Evolutionary conservation across 64 coral and sea anemone species (phyloP), one percentile per base, ranked within the genome.

Genomic region (Pocillopora damicornis): DNA sequence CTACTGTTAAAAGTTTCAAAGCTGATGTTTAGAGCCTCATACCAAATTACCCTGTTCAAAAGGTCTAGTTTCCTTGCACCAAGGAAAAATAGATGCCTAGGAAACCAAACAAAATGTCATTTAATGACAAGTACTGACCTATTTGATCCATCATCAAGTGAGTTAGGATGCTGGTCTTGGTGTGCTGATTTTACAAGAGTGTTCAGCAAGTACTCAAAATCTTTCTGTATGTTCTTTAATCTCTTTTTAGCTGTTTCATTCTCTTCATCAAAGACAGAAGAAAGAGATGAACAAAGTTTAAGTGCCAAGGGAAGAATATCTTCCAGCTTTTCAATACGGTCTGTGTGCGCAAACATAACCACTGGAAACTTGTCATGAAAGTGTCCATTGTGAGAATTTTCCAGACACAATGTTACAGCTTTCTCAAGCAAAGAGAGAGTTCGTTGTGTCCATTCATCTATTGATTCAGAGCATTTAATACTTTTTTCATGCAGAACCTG

Each of bases 341-440:
- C 35, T 1, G 75, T 76, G 36, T 76, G 75, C 18, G 75, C 75
- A 76, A 76, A 15, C 75, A 76, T 76, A 11, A 76, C 56, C 38
- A 76, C 36, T 16, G 75, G 75, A 51, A 76, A 76, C 56, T 16
- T 56, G 20, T 76, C 75, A 76, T 15, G 37, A 15, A 76, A 51
- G 37, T 76, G 38, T 76, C 75, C 75, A 76, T 12, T 35, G 13
- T 76, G 75, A 17, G 37, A 76, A 15, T 76, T 15, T 76, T 76
- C 75, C 26, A 45, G 15, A 20, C 75, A 76, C 75, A 76, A 76
- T 76, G 37, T 9, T 38, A 76, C 14, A 18, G 75, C 75, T 38
- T 76, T 76, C 17, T 76, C 75, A 76, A 76, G 75, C 15, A 76
- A 16, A 76, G 75, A 34, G 12, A 57, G 36, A 76, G 56, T 42